These are phyloP conservation scores for Arctia plantaginis DNA, from an alignment of 2,888 invertebrate genomes.

Conservation along the genomic window DNA sequence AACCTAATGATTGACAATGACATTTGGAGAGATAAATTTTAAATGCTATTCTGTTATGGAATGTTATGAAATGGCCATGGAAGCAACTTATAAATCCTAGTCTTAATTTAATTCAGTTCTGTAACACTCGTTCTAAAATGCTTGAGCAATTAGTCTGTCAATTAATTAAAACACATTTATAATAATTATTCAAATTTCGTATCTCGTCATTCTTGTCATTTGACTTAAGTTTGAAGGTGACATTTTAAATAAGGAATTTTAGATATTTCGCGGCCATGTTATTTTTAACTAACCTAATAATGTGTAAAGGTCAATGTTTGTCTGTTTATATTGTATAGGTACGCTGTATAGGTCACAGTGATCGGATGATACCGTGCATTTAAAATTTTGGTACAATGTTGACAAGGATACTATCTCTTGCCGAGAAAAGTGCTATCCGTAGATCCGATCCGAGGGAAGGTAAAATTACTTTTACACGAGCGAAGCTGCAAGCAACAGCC, in stretches of 20 bases:
- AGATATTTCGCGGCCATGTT: constrained; percentile 11
- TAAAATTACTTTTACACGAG: too few relatives aligned
- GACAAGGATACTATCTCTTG: too few relatives aligned
- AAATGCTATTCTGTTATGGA: too few relatives aligned
- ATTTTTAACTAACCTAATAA: constrained; percentile 20
- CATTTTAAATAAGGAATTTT: constrained; percentile 20
- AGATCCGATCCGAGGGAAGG: too few relatives aligned
- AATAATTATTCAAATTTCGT: constrained; percentile 6
- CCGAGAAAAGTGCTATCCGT: too few relatives aligned
- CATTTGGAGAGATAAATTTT: too few relatives aligned
- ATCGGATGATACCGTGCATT: neutral
- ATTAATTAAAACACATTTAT: constrained; percentile 6
- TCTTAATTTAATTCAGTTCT: constrained; percentile 9
- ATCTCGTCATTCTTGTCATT: neutral
- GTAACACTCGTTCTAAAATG: constrained; percentile 1
- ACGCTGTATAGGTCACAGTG: neutral
- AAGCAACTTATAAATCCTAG: constrained; percentile 3
- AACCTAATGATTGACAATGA: too few relatives aligned
- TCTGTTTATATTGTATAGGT: neutral
- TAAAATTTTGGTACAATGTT: too few relatives aligned
- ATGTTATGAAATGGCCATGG: too few relatives aligned
- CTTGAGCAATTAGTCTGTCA: constrained; percentile 1
- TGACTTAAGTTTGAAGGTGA: constrained; percentile 8
- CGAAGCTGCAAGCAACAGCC: too few relatives aligned
- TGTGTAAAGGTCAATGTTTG: constrained; percentile 7